phyloP scores from a whole-genome alignment of 2,113 vertebrate species.

The Entelurus aequoreus region DNA sequence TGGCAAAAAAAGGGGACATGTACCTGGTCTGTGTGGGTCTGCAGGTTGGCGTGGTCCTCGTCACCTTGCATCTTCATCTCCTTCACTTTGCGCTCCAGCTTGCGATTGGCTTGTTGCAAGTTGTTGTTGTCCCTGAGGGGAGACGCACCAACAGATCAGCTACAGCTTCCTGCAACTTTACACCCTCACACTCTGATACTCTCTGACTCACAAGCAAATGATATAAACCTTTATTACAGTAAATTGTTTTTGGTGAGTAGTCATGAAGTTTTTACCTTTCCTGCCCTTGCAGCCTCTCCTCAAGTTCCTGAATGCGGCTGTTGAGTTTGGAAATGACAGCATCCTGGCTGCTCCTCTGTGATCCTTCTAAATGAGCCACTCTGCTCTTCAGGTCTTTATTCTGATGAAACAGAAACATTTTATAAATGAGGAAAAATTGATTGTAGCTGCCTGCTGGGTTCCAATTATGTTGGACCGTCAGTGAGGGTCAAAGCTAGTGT shows the following conservation, averaged over 20 bases:
- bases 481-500: background rate
- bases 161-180: slow-evolving; percentile 42
- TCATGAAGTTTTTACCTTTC: slow-evolving; percentile 74
- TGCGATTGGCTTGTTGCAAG: slow-evolving; percentile 86
- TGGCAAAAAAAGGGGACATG: background rate
- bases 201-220: slow-evolving; percentile 20
- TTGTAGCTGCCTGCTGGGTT: background rate
- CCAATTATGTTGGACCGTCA: background rate
- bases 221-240: background rate
- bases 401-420: slow-evolving; percentile 52
- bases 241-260: background rate
- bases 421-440: background rate
- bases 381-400: slow-evolving; percentile 89
- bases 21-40: slow-evolving; percentile 89
- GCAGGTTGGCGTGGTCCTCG: slow-evolving; percentile 84
- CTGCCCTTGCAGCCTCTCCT: slow-evolving; percentile 82
- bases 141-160: slow-evolving; percentile 22
- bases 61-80: slow-evolving; percentile 90
- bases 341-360: slow-evolving; percentile 84
- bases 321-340: slow-evolving; percentile 85
- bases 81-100: slow-evolving; percentile 91
- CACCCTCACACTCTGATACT: slow-evolving; percentile 21
- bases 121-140: slow-evolving; percentile 81
- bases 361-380: slow-evolving; percentile 84
- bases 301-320: slow-evolving; percentile 82